A percentile compares a stretch with the other conserved stretches of the same genome.
These are phyloP conservation scores for Podarcis muralis DNA, from an alignment of 2,113 vertebrate genomes.

Conservation along the genomic window DNA sequence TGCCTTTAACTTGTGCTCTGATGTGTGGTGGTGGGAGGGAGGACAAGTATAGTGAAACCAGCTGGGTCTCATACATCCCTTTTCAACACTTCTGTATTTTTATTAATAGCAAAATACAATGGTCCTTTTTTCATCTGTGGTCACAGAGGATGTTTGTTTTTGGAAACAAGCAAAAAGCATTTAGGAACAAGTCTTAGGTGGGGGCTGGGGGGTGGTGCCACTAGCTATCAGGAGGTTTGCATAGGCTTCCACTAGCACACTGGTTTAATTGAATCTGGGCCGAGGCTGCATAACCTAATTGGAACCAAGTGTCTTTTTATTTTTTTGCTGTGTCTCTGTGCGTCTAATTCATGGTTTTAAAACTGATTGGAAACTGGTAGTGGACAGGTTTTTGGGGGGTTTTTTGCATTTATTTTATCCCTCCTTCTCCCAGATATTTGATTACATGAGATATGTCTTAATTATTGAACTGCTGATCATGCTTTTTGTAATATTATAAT, in stretches of 20 bases:
- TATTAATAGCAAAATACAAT: conserved; percentile 58
- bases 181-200: neutral
- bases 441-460: too few species aligned
- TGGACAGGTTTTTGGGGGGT: neutral
- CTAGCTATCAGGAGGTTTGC: too few species aligned
- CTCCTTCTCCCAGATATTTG: too few species aligned
- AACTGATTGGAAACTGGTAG: neutral
- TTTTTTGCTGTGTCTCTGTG: too few species aligned
- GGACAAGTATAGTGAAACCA: conserved; percentile 46
- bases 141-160: neutral
- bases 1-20: neutral
- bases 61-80: conserved; percentile 45
- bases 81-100: conserved; percentile 52
- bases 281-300: neutral
- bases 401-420: neutral
- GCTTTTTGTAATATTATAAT: too few species aligned
- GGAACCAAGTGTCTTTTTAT: neutral
- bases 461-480: too few species aligned
- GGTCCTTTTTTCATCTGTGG: conserved; percentile 53
- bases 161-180: conserved; percentile 20
- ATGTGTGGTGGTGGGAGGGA: conserved; percentile 30
- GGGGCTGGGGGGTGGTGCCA: too few species aligned
- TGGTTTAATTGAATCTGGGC: neutral
- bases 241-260: too few species aligned
- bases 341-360: conserved; percentile 1